These are phyloP conservation scores for Dendropsophus ebraccatus DNA, from an alignment of 2,113 vertebrate species.

Conservation along the genomic window DNA sequence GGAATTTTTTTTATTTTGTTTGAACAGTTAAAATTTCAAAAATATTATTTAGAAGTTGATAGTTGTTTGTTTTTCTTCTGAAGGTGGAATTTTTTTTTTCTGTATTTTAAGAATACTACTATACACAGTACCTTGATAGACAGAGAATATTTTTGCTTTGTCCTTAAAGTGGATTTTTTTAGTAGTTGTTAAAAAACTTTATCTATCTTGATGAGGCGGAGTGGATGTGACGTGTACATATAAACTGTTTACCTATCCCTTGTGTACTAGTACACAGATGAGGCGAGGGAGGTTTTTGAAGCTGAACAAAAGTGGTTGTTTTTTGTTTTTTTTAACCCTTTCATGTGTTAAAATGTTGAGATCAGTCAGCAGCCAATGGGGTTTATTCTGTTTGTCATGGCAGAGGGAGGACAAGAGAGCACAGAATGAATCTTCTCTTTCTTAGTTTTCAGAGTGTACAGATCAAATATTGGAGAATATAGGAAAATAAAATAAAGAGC, in stretches of 20 bases:
- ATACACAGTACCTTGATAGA: not conserved
- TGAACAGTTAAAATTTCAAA: not conserved
- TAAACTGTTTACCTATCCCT: conserved; percentile 26
- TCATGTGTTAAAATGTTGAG: not conserved
- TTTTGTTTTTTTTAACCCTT: conserved; percentile 12
- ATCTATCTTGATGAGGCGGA: not conserved
- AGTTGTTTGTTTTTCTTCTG: no score
- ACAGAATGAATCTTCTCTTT: conserved; percentile 57
- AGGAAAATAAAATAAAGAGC: conserved; percentile 56
- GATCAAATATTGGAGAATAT: conserved; percentile 59
- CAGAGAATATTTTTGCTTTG: not conserved
- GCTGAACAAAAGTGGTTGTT: conserved; percentile 11
- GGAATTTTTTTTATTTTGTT: not conserved
- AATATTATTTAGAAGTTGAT: no score
- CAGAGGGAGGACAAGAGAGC: conserved; percentile 35
- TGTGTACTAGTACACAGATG: not conserved
- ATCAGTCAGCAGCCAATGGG: conserved; percentile 13
- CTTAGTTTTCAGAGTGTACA: conserved; percentile 59
- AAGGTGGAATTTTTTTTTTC: not conserved
- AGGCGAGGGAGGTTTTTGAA: not conserved
- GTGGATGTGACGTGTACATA: conserved; percentile 8
- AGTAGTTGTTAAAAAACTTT: not conserved
- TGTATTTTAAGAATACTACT: not conserved
- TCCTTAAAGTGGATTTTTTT: not conserved
- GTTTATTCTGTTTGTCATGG: conserved; percentile 34